phyloP scores from a whole-genome alignment of 2,113 vertebrate species.

The Scomber scombrus region DNA sequence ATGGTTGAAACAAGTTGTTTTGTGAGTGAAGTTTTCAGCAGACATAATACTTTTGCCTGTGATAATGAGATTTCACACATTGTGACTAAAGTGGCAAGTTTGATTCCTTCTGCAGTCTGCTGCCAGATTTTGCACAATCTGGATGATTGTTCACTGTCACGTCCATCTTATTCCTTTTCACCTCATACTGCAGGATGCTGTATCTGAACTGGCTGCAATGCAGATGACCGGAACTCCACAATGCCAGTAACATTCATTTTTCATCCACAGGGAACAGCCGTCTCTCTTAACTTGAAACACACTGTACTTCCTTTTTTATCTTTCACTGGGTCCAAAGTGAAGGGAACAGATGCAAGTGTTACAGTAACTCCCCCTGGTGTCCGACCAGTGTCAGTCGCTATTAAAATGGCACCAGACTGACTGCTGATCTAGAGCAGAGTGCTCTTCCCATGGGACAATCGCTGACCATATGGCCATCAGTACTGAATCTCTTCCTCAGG shows the following conservation, averaged over 20 bases:
- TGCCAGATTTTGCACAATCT: not conserved
- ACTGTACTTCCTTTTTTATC: not conserved
- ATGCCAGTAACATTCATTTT: slow-evolving; percentile 5
- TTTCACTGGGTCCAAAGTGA: not conserved
- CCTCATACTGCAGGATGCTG: not conserved
- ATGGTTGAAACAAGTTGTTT: not conserved
- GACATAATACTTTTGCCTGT: not conserved
- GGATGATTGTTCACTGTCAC: not conserved
- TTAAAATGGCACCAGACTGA: not conserved
- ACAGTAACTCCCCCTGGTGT: not conserved
- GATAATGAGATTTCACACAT: slow-evolving; percentile 17
- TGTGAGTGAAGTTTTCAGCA: slow-evolving; percentile 20
- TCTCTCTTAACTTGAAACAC: slow-evolving; percentile 20
- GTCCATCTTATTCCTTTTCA: not conserved
- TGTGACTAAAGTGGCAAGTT: not conserved
- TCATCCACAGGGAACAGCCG: slow-evolving; percentile 16
- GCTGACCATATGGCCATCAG: not conserved
- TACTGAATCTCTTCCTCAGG: slow-evolving; percentile 16
- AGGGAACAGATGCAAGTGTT: not conserved
- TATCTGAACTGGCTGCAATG: slow-evolving; percentile 3
- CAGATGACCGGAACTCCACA: not conserved
- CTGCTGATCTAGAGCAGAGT: slow-evolving; percentile 16
- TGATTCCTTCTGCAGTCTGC: slow-evolving; percentile 4
- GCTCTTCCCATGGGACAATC: slow-evolving; percentile 12
- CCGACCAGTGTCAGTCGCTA: not conserved